phyloP scores from a whole-genome alignment of 2,888 invertebrate genomes.

The Cheiracanthium punctorium region DNA sequence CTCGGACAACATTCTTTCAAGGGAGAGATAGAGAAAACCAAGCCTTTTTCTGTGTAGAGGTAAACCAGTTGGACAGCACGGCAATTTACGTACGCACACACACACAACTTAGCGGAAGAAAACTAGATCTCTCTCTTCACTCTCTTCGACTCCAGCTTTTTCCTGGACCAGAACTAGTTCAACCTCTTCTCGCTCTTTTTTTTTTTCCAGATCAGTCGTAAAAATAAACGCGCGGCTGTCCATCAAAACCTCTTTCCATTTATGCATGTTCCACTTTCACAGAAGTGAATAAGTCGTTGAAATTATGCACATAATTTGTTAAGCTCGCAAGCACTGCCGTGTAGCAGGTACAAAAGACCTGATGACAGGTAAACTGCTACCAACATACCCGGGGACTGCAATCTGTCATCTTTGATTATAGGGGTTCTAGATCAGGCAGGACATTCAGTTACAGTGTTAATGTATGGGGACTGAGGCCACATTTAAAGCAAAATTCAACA shows the following conservation, averaged over 20 bases:
- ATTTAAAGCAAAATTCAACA: too few species aligned
- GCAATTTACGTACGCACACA: not conserved
- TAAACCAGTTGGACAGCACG: constrained; percentile 36
- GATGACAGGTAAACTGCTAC: too few species aligned
- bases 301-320: too few species aligned
- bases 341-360: too few species aligned
- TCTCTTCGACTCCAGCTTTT: not conserved
- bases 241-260: not conserved
- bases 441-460: too few species aligned
- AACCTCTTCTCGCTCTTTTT: constrained; percentile 9
- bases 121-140: constrained; percentile 33
- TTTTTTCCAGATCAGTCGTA: not conserved
- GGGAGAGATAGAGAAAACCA: not conserved
- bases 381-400: too few species aligned
- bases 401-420: too few species aligned
- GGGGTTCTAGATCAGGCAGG: too few species aligned
- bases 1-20: constrained; percentile 53
- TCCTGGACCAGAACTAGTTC: constrained; percentile 10
- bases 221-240: constrained; percentile 15
- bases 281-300: too few species aligned
- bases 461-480: too few species aligned
- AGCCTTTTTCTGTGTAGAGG: constrained; percentile 42
- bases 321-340: too few species aligned
- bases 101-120: constrained; percentile 36
- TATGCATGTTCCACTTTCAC: not conserved